A percentile compares a stretch with the other conserved stretches of the same genome.
Evolutionary conservation across 1,140 invertebrate genomes (phyloP).

Genomic region (Eufriesea mexicana): DNA sequence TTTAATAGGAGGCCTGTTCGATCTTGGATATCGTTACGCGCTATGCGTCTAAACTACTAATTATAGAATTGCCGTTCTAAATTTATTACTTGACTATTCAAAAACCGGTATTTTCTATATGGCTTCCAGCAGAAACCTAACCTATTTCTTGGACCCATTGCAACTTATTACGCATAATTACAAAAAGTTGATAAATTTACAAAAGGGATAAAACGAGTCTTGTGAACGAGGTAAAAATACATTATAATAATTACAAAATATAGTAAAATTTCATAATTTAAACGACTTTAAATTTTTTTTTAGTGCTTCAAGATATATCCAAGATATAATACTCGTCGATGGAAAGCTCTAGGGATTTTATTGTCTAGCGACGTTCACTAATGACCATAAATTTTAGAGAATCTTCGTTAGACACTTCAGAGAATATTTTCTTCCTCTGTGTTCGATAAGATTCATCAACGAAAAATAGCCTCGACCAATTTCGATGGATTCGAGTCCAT

Average conservation of each 20-base stretch:
- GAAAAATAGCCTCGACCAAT: neutral
- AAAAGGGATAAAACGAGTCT: no score
- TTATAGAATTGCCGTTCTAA: slow-evolving; percentile 31
- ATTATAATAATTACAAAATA: no score
- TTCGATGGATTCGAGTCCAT: neutral
- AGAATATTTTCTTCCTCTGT: neutral
- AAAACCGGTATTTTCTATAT: neutral
- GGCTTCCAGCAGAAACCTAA: neutral
- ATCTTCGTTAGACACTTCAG: neutral
- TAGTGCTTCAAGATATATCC: neutral
- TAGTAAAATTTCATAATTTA: neutral
- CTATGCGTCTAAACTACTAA: slow-evolving; percentile 20
- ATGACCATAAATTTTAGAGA: neutral
- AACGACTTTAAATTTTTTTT: neutral
- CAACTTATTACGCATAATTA: no score
- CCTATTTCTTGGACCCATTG: no score
- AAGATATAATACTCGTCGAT: neutral
- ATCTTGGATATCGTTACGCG: slow-evolving; percentile 15
- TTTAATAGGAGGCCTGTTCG: slow-evolving; percentile 40
- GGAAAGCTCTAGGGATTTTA: no score
- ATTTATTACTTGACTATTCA: neutral
- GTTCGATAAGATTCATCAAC: slow-evolving; percentile 1
- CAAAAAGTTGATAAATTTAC: no score
- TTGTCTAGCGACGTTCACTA: neutral
- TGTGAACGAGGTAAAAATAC: no score